Evolutionary conservation across 2,888 invertebrate species (phyloP), one percentile per base, ranked within the genome.

Genomic region (Flabesymbios commensalis): DNA sequence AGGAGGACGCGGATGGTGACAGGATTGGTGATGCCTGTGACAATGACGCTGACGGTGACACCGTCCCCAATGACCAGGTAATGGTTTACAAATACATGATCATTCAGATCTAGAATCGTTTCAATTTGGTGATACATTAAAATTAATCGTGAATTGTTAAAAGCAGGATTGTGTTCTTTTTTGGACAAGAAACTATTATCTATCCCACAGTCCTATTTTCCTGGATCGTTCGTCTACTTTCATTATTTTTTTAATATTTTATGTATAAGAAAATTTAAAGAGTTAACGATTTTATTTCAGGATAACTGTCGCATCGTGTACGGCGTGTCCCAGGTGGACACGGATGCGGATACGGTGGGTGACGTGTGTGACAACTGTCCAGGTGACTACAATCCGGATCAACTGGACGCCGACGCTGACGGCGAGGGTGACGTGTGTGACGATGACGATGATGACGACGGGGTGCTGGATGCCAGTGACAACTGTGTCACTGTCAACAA

Each of bases 361-460:
- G 69, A 69, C 49, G 68, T 54, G 14, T 68, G 68, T 61, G 95
- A 95, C 79, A 92, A 76, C 62, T 76, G 76, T 64, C 61, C 63
- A 7, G 61, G 28, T 32, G 64, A 70, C 0, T 32, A 70, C 19
- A 73, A 90, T 83, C 86, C 88, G 0, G 88, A 89, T 69, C 96
- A 96, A 78, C 85, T 87, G 57, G 95, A 96, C 79, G 39, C 57
- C 4, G 43, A 96, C 76, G 87, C 88, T 0, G 94, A 95, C 79
- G 88, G 90, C 0, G 83, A 90, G 0, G 95, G 95, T 0, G 94
- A 96, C 78, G 88, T 86, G 1, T 94, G 94, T 74, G 93, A 93
- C 71, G 86, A 19, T 19, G 36, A 36, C 28, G 57, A 62, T 17
- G 72, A 72, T 64, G 74, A 73, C 14, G 74, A 74, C 55, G 63